phyloP scores from a whole-genome alignment of 2,888 invertebrate species.

The Sphinx pinastri region DNA sequence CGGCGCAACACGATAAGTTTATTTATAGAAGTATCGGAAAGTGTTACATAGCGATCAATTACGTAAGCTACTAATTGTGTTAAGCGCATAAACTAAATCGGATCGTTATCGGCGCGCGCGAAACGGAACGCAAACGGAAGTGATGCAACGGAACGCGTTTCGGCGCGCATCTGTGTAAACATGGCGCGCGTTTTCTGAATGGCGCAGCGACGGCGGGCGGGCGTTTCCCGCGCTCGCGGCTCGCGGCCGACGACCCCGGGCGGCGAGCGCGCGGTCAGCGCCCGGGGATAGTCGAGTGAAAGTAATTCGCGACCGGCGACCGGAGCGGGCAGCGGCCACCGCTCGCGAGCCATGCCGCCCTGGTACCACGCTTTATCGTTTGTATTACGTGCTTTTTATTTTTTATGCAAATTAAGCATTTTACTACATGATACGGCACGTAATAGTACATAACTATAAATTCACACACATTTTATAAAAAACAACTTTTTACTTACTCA shows the following conservation, averaged over 20 bases:
- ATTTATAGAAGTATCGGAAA: slow-evolving; percentile 30
- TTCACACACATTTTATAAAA: background rate
- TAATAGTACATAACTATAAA: background rate
- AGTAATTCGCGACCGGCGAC: slow-evolving; percentile 80
- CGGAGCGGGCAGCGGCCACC: slow-evolving; percentile 76
- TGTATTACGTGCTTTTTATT: slow-evolving; percentile 13
- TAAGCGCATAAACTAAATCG: slow-evolving; percentile 63
- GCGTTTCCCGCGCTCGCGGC: slow-evolving; percentile 80
- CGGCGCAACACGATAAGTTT: slow-evolving; percentile 23
- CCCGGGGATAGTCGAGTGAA: slow-evolving; percentile 82
- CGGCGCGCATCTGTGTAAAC: slow-evolving; percentile 83
- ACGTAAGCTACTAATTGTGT: slow-evolving; percentile 44
- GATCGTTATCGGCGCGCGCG: slow-evolving; percentile 65
- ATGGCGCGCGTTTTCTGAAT: slow-evolving; percentile 79
- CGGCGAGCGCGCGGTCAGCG: slow-evolving; percentile 81
- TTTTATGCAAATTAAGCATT: slow-evolving; percentile 11
- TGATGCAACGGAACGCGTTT: slow-evolving; percentile 81
- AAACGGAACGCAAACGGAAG: slow-evolving; percentile 81
- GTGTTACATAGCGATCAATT: slow-evolving; percentile 32
- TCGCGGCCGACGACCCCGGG: slow-evolving; percentile 76
- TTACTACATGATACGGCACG: slow-evolving; percentile 11
- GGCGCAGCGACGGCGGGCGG: slow-evolving; percentile 63
- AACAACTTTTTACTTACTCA: background rate
- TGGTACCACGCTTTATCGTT: slow-evolving; percentile 52
- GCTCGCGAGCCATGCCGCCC: slow-evolving; percentile 74